These are phyloP conservation scores for Cephus sareptanus DNA, from an alignment of 2,888 invertebrate genomes.

Conservation along the genomic window DNA sequence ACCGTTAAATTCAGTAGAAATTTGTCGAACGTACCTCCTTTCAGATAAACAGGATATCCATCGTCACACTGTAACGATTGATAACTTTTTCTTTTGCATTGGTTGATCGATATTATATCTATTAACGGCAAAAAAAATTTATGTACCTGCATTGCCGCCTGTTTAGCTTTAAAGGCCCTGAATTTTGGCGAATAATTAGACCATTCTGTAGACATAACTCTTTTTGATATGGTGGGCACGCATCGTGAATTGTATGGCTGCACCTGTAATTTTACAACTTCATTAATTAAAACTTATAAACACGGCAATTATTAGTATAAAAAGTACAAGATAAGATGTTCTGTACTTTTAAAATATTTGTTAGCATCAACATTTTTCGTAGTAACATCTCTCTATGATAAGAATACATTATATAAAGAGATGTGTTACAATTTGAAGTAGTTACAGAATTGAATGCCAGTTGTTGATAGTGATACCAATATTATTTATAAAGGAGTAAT, in stretches of 20 bases:
- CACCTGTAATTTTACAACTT: not conserved
- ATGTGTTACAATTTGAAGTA: not conserved
- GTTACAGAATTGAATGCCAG: not conserved
- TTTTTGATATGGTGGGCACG: not conserved
- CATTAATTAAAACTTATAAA: not conserved
- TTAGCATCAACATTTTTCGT: not conserved
- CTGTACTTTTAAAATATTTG: not conserved
- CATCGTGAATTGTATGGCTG: not conserved
- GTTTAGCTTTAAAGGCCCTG: slow-evolving; percentile 41
- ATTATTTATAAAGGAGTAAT: not conserved
- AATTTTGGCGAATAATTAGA: slow-evolving; percentile 15
- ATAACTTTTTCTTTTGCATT: not conserved
- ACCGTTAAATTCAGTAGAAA: slow-evolving; percentile 50
- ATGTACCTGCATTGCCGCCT: slow-evolving; percentile 49
- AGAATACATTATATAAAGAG: not conserved
- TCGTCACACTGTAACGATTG: slow-evolving; percentile 69
- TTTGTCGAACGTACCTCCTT: slow-evolving; percentile 70
- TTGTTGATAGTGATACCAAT: not conserved
- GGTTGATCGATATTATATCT: not conserved
- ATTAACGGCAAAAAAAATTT: not conserved
- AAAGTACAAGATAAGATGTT: not conserved
- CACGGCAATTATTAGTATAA: not conserved
- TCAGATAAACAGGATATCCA: slow-evolving; percentile 71
- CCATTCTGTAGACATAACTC: not conserved
- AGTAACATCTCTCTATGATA: not conserved